Base-by-base conservation (phyloP, 2,888 invertebrate species). In the Synanthedon myopaeformis region DNA sequence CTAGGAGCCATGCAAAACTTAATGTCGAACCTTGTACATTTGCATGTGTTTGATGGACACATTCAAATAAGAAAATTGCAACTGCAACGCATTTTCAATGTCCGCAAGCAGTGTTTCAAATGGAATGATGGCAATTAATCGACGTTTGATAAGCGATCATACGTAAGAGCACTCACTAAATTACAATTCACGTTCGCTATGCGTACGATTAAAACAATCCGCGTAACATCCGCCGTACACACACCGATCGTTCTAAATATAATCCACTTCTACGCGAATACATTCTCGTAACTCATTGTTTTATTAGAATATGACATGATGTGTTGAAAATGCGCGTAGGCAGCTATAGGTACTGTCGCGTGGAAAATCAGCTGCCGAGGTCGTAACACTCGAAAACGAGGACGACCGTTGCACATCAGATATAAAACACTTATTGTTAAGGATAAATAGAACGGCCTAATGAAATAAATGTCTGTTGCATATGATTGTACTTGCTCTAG, bases 301-400 rank as follows among this genome's bases (percentile, higher is more conserved):
- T 66, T 64, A 60, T 64, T 62, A 61, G 63, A 61, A 66, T 65
- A 69, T 69, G 71, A 66, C 65, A 70, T 61, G 66, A 65, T 64
- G 60, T 60, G 60, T 63, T 65, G 67, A 57, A 70, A 67, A 70
- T 66, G 67, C 55, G 67, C 64, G 70, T 70, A 66, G 71, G 72
- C 57, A 61, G 67, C 64, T 59, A 45, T 14, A 35, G 35, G 35
- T 61, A 17, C 28, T 58, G 63, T 61, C 61, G 62, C 61, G 61
- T 66, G 67, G 66, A 69, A 69, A 69, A 67, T 66, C 64, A 60
- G 61, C 59, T 64, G 66, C 4, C 49, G 45, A 53, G 66, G 68
- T 65, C 62, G 50, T 56, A 60, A 58, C 58, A 59, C 55, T 59
- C 54, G 55, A 59, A 45, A 45, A 62, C 53, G 56, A 48, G 14